phyloP scores from a whole-genome alignment of 1,140 invertebrate genomes.

The Habropoda laboriosa region DNA sequence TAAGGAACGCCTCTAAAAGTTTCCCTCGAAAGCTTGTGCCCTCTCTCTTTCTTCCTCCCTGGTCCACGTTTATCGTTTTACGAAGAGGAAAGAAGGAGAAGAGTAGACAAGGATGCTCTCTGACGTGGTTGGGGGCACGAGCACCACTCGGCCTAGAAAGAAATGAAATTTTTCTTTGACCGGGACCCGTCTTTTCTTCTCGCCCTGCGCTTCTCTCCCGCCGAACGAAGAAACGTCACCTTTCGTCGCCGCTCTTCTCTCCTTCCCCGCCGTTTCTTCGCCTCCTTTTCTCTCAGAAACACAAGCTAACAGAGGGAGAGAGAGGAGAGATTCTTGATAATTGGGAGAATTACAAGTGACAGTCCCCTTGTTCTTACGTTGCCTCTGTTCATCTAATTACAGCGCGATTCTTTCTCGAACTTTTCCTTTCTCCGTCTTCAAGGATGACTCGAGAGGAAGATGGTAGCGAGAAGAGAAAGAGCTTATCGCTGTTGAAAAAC shows the following conservation, averaged over 20 bases:
- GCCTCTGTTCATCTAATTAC: slow-evolving; percentile 17
- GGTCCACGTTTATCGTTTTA: slow-evolving; percentile 34
- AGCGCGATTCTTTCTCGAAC: slow-evolving; percentile 8
- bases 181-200: slow-evolving; percentile 42
- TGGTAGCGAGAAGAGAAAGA: no score
- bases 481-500: neutral
- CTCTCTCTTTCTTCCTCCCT: neutral
- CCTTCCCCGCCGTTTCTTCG: neutral
- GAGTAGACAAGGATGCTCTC: neutral
- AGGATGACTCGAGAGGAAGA: neutral
- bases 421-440: neutral
- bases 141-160: neutral
- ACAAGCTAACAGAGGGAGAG: neutral
- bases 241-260: neutral
- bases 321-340: slow-evolving; percentile 25
- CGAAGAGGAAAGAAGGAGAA: neutral
- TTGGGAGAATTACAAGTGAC: slow-evolving; percentile 42
- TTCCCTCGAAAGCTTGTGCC: neutral
- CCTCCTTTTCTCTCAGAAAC: neutral
- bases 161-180: slow-evolving; percentile 50
- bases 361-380: slow-evolving; percentile 27
- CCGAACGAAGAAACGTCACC: neutral
- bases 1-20: neutral
- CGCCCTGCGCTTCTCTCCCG: neutral
- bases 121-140: neutral